Base-by-base conservation (phyloP, 2,888 invertebrate species). In the Pasiphila rectangulata region DNA sequence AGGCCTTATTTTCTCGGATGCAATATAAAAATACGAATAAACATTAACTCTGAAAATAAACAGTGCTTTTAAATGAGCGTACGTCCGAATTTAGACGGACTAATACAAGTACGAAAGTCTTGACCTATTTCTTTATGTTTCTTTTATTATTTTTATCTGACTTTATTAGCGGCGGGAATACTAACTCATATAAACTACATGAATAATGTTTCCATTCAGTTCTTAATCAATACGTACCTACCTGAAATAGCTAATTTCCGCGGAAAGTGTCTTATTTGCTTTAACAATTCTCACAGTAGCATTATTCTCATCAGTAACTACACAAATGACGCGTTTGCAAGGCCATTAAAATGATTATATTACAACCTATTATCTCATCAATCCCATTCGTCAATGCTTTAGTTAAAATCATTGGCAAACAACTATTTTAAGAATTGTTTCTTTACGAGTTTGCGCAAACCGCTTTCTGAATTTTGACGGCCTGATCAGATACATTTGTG, bases 91-190 rank as follows among this genome's bases (percentile, higher is more conserved):
- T 67, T 64, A 64, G 64, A 66, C 57, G 48, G 43, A 56, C 61
- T 57, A 63, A 64, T 60, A 61, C 53, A 61, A 59, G 64, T 63
- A 54, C 57, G 54, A 63, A 67, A 61, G 59, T 68, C 66, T 66
- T 74, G 75, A 72, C 75, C 75, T 65, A 70, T 60, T 59, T 65
- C 51, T 51, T 46, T 46, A 21, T 19, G 19, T 39, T 52, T 52
- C 55, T 54, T 57, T 54, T 42, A 49, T 52, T 46, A 51, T 56
- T 20, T 38, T 38, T 25, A 17, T 10, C 10, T 32, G 6, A 5
- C 6, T 10, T 10, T 6, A 17, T 1, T n/a, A n/a, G 17, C 0
- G 15, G n/a, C 16, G 5, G 1, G 17, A 17, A 10, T 9, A n/a
- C 25, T 2, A 25, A 2, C 3, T n/a, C n/a, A n/a, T n/a, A n/a